Evolutionary conservation across 2,888 invertebrate species (phyloP).

Genomic region (Drosophila limbata): DNA sequence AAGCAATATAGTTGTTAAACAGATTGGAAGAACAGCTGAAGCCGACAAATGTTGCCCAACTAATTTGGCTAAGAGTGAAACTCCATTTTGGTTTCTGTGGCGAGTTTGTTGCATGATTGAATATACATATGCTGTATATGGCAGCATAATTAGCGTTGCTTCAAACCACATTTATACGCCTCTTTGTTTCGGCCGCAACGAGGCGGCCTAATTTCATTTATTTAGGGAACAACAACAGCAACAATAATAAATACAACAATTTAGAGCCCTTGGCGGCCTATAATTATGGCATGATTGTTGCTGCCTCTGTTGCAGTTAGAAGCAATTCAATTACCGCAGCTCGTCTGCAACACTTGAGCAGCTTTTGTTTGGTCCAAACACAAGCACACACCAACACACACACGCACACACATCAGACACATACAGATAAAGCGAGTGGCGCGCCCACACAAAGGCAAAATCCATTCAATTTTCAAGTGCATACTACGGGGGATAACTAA

Average conservation of each 20-base stretch:
- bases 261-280: conserved; percentile 40
- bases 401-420: conserved; percentile 5
- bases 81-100: background rate
- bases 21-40: conserved; percentile 63
- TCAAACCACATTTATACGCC: conserved; percentile 31
- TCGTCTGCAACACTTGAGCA: conserved; percentile 61
- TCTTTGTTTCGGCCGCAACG: conserved; percentile 11
- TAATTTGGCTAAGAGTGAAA: conserved; percentile 19
- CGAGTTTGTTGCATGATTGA: conserved; percentile 26
- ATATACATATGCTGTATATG: conserved; percentile 38
- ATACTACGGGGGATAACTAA: conserved; percentile 68
- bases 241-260: conserved; percentile 26
- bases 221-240: conserved; percentile 13
- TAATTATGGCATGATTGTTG: conserved; percentile 72
- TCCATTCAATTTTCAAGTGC: conserved; percentile 74
- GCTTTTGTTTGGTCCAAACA: conserved; percentile 59
- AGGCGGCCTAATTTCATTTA: conserved; percentile 44
- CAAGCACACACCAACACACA: conserved; percentile 2
- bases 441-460: conserved; percentile 20
- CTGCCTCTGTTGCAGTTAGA: conserved; percentile 59
- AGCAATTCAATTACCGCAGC: conserved; percentile 68
- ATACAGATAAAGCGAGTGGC: conserved; percentile 10
- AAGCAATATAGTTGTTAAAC: conserved; percentile 72
- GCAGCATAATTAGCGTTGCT: conserved; percentile 50
- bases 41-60: conserved; percentile 6